Percentiles rank a stretch among this genome's conserved stretches.
Evolutionary conservation across 2,113 vertebrate genomes (phyloP).

Genomic region (Gobio gobio): DNA sequence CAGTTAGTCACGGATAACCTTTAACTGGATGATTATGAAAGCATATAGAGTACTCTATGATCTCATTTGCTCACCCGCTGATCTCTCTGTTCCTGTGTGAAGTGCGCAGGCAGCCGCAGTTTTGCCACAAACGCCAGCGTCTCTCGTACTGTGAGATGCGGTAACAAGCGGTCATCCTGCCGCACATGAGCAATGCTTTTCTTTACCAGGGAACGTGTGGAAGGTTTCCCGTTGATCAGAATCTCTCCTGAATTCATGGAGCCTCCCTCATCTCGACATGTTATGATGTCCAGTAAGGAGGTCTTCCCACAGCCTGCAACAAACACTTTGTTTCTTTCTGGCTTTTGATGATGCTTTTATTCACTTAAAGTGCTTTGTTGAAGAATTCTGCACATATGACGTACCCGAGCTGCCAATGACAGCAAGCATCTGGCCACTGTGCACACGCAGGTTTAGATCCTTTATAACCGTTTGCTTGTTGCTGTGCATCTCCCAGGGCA

Average conservation of each 20-base stretch:
- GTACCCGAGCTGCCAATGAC: constrained; percentile 94
- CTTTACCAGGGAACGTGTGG: constrained; percentile 84
- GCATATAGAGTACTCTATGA: neutral
- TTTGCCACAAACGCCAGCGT: constrained; percentile 88
- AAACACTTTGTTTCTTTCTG: neutral
- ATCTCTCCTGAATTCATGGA: constrained; percentile 82
- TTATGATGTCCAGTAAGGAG: constrained; percentile 91
- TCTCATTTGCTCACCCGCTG: constrained; percentile 83
- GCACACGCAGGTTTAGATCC: constrained; percentile 86
- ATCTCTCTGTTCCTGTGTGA: constrained; percentile 85
- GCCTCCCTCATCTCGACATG: constrained; percentile 85
- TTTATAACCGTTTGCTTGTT: constrained; percentile 79
- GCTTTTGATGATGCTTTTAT: neutral
- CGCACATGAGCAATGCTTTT: constrained; percentile 89
- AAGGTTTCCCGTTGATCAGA: constrained; percentile 83
- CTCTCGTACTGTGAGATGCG: constrained; percentile 91
- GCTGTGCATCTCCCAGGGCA: constrained; percentile 82
- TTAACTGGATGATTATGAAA: neutral
- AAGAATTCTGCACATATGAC: neutral
- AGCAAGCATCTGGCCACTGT: constrained; percentile 94
- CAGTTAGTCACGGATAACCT: neutral
- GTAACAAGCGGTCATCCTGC: constrained; percentile 91
- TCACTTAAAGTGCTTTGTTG: neutral
- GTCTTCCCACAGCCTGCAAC: constrained; percentile 86
- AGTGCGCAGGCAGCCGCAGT: constrained; percentile 87